Evolutionary conservation across 2,113 vertebrate genomes (phyloP), one percentile per base, ranked within the genome.

Genomic region (Morone saxatilis): DNA sequence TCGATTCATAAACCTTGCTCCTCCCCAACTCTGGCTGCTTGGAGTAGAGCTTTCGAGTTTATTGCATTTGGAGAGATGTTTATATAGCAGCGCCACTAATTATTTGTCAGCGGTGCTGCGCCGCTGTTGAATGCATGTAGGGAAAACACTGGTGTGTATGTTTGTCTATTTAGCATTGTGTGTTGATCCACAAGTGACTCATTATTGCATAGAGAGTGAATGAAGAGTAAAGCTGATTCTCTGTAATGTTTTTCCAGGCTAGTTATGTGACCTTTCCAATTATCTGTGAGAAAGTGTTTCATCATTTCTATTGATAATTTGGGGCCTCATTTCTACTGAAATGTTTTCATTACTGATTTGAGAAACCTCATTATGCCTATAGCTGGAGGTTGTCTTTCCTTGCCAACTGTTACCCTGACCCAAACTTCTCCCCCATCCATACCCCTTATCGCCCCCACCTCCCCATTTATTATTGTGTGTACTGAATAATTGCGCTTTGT

Each of bases 401-500:
- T 84, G 71, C 51, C 75, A 86, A 79, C 56, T 66, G 61, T 59
- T 62, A 60, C 31, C 59, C 22, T 76, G 45, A 57, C 65, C 69
- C 77, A 70, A 80, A 88, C 65, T 17, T 63, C 75, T 70, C 2
- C 31, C 31, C 3, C 31, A 3, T 31, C 31, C 31, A 31, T 2
- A 31, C 31, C 31, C 31, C 31, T 4, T 4, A 31, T 4, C 31
- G 31, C 31, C 31, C 31, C 31, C 31, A 31, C 31, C 31, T 22
- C 70, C 68, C 36, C 20, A 61, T 47, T 66, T 78, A 62, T 75
- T 36, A 69, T 43, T 79, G 56, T 78, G 70, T 47, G 1, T 7
- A 40, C 45, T 81, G n/a, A 41, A 75, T 91, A 87, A 88, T 78
- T 88, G 66, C 73, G 74, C 83, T 78, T 78, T 83, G 69, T 81